Percentiles rank a stretch among this genome's conserved stretches.
Evolutionary conservation across 2,888 invertebrate species (phyloP).

Genomic region (Megaustenia siamemsis): DNA sequence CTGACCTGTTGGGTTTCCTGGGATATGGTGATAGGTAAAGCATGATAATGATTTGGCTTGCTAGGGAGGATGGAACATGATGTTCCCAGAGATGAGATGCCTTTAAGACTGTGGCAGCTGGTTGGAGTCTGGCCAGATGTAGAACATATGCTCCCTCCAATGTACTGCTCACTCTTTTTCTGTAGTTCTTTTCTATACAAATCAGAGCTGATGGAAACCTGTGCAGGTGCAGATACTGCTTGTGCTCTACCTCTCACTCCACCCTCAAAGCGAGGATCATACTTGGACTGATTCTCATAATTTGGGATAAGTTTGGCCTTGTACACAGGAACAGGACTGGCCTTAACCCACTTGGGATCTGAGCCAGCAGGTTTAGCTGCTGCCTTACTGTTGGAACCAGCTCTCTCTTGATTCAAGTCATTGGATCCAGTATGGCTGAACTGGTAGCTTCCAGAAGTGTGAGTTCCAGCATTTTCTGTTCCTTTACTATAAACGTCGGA

Average conservation of each 20-base stretch:
- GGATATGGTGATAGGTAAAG: slow-evolving; percentile 32
- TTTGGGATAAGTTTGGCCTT: slow-evolving; percentile 68
- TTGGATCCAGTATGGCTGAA: background rate
- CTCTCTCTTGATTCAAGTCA: background rate
- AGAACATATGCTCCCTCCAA: slow-evolving; percentile 40
- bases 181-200: slow-evolving; percentile 58
- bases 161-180: slow-evolving; percentile 60
- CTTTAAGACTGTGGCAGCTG: slow-evolving; percentile 1
- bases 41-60: slow-evolving; percentile 42
- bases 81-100: slow-evolving; percentile 10
- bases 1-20: background rate
- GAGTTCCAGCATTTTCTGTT: slow-evolving; percentile 13
- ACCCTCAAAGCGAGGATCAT: slow-evolving; percentile 62
- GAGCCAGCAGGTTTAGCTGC: slow-evolving; percentile 4
- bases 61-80: slow-evolving; percentile 42
- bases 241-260: slow-evolving; percentile 64
- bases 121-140: background rate
- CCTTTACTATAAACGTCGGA: slow-evolving; percentile 58
- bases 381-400: slow-evolving; percentile 13
- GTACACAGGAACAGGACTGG: slow-evolving; percentile 64
- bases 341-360: slow-evolving; percentile 57
- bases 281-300: slow-evolving; percentile 72
- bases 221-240: slow-evolving; percentile 49
- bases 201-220: slow-evolving; percentile 56
- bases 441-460: background rate